These are phyloP conservation scores for Chalcosyrphus nemorum DNA, from an alignment of 2,888 invertebrate genomes.

Conservation along the genomic window DNA sequence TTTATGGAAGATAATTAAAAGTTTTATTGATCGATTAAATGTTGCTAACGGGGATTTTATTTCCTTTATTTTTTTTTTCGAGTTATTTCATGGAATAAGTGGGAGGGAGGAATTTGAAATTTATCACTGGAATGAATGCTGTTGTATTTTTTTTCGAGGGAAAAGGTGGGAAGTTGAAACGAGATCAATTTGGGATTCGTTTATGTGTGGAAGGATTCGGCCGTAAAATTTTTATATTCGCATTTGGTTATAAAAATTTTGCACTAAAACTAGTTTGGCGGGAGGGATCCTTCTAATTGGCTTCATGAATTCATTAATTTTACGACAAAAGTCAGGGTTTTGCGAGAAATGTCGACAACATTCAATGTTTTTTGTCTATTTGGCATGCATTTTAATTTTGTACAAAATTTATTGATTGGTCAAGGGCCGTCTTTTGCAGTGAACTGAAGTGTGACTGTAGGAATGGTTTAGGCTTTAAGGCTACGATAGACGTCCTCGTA, in stretches of 20 bases:
- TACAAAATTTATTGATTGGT: too few relatives aligned
- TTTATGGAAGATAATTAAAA: conserved; percentile 21
- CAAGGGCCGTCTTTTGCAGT: too few relatives aligned
- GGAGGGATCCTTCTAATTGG: not conserved
- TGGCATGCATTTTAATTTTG: too few relatives aligned
- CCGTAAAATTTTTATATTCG: not conserved
- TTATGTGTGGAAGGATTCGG: not conserved
- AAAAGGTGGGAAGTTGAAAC: not conserved
- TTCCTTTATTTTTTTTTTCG: not conserved
- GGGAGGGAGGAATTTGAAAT: not conserved
- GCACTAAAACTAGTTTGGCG: not conserved
- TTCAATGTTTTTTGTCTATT: too few relatives aligned
- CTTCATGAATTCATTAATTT: not conserved
- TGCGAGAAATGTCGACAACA: not conserved
- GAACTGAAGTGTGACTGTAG: too few relatives aligned
- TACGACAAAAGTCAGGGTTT: not conserved
- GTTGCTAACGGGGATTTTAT: not conserved
- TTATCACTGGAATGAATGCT: too few relatives aligned
- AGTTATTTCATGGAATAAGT: not conserved
- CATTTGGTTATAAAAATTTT: not conserved
- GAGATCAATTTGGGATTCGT: not conserved
- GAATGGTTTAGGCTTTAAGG: too few relatives aligned
- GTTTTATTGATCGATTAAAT: conserved; percentile 39
- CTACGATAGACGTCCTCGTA: too few relatives aligned
- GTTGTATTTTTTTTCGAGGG: not conserved